Conservation (phyloP, 2,797 vertebrate species). For the Myoxocephalus aenaeus region DNA sequence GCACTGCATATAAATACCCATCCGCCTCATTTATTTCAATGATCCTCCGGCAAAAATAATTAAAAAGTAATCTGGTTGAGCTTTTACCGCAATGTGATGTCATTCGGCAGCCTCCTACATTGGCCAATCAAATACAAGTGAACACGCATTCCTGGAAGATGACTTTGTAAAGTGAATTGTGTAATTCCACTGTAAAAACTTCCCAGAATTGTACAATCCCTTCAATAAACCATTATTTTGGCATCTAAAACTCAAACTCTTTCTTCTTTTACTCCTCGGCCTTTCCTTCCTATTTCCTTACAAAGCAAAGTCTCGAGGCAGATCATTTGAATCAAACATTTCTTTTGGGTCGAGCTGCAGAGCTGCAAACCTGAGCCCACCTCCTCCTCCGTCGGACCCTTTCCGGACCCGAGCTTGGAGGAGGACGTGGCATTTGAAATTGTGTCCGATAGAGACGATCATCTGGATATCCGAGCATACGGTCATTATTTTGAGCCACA, state of each 20-base stretch:
- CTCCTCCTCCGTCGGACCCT: neutral
- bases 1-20: neutral
- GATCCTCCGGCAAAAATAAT: neutral
- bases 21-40: neutral
- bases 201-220: conserved; percentile 14
- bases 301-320: neutral
- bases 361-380: neutral
- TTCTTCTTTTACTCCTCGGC: neutral
- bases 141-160: conserved; percentile 24
- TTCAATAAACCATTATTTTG: neutral
- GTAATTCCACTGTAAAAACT: conserved; percentile 18
- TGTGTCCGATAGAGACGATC: neutral
- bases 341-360: neutral
- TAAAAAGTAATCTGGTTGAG: neutral
- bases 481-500: neutral
- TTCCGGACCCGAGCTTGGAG: neutral
- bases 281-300: neutral
- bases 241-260: neutral
- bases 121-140: neutral
- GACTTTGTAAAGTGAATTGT: conserved; percentile 19
- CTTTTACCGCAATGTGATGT: conserved; percentile 3
- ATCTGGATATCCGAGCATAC: neutral
- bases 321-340: neutral
- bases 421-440: neutral
- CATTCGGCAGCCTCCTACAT: neutral